Percentiles rank a stretch among this genome's conserved stretches.
These are phyloP conservation scores for Mastomys coucha DNA, from an alignment of 2,113 vertebrate species.

Conservation along the genomic window DNA sequence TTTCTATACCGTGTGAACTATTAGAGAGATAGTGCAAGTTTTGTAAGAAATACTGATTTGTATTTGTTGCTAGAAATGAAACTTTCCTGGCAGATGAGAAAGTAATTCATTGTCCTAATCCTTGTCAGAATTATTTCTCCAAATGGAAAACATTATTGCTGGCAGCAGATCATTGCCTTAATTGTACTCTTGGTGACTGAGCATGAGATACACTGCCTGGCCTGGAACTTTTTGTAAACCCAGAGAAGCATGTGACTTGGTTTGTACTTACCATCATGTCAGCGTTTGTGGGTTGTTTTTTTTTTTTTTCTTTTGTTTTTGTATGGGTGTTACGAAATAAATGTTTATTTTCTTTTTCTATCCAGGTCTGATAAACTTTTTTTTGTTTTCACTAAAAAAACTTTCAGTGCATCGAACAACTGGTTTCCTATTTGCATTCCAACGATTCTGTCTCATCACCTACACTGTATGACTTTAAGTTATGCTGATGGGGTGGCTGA, in stretches of 20 bases:
- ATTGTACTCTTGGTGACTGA: accelerated
- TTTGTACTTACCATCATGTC: neutral
- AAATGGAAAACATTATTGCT: neutral
- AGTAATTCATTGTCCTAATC: neutral
- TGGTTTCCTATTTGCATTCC: neutral
- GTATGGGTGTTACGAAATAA: neutral
- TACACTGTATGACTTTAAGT: neutral
- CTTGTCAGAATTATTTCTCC: neutral
- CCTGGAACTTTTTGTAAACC: neutral
- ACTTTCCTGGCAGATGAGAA: neutral
- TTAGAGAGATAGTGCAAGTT: neutral
- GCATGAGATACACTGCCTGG: neutral
- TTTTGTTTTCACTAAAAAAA: slow-evolving; percentile 16
- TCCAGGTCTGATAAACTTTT: neutral
- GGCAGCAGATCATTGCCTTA: too few species aligned
- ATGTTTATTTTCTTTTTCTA: neutral
- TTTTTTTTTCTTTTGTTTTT: neutral
- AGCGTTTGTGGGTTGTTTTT: neutral
- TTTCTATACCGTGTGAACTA: neutral
- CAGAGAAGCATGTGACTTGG: neutral
- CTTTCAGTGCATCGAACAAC: neutral
- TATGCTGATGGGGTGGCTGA: neutral
- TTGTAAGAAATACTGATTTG: neutral
- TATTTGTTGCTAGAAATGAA: neutral
- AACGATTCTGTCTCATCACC: neutral